Conservation (phyloP, 2,113 vertebrate species). For the Myrmecobius fasciatus region DNA sequence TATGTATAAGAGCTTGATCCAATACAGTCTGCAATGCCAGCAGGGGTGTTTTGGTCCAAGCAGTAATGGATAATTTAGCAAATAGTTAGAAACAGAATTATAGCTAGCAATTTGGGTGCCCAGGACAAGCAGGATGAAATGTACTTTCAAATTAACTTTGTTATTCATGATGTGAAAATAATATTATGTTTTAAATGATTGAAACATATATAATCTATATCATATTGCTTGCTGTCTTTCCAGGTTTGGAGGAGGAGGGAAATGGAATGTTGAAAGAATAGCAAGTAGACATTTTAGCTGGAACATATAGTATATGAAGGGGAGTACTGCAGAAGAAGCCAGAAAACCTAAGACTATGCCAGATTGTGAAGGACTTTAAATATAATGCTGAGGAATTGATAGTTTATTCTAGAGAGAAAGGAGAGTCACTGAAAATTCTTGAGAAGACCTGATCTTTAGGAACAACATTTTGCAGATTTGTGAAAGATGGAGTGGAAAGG, state of each 20-base stretch:
- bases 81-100: neutral
- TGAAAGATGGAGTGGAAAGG: neutral
- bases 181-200: too few relatives aligned
- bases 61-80: neutral
- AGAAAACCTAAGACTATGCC: neutral
- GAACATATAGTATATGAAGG: neutral
- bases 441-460: neutral
- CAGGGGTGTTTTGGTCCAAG: neutral
- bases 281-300: neutral
- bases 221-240: too few relatives aligned
- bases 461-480: neutral
- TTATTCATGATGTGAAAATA: neutral
- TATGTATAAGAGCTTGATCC: too few relatives aligned
- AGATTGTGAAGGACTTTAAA: neutral
- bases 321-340: neutral
- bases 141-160: neutral
- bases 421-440: neutral
- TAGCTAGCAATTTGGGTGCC: neutral
- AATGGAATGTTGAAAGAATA: neutral
- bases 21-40: neutral
- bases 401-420: neutral
- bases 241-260: too few relatives aligned
- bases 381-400: neutral
- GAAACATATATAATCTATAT: too few relatives aligned
- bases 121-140: neutral